A percentile compares a stretch with the other conserved stretches of the same genome.
phyloP scores from a whole-genome alignment of 2,113 vertebrate genomes.

The Labeo rohita region DNA sequence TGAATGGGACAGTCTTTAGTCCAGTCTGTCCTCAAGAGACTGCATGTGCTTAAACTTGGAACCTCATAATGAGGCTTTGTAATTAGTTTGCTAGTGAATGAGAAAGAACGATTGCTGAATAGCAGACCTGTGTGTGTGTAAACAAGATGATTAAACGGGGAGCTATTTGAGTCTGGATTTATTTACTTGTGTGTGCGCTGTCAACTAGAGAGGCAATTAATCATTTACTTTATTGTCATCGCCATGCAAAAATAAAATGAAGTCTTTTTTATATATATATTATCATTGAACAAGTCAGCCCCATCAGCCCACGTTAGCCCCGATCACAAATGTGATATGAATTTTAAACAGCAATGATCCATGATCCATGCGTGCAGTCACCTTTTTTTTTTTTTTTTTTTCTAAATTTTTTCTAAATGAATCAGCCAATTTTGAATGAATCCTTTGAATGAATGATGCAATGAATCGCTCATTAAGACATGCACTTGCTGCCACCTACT shows the following conservation, averaged over 20 bases:
- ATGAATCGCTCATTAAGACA: too few species aligned
- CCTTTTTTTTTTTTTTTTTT: too few species aligned
- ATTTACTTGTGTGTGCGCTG: conserved; percentile 1
- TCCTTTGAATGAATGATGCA: too few species aligned
- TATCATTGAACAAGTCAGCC: too few species aligned
- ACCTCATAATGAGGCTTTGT: conserved; percentile 18
- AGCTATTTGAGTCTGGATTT: neutral
- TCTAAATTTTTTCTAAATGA: too few species aligned
- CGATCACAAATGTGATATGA: too few species aligned
- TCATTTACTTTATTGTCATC: neutral
- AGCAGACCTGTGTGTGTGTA: conserved; percentile 1
- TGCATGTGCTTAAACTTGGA: neutral
- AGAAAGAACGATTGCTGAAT: neutral
- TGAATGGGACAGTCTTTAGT: conserved; percentile 12
- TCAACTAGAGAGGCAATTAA: neutral
- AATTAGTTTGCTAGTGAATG: conserved; percentile 15
- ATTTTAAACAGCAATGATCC: too few species aligned
- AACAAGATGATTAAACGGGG: neutral
- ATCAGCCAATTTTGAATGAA: too few species aligned
- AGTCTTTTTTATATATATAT: neutral
- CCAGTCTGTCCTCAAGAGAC: conserved; percentile 9
- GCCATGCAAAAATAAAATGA: neutral
- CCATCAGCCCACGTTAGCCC: too few species aligned
- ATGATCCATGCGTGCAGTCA: too few species aligned
- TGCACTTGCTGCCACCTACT: too few species aligned